phyloP scores from a whole-genome alignment of 92 coral and sea anemone species.

The Palythoa caribaeorum region DNA sequence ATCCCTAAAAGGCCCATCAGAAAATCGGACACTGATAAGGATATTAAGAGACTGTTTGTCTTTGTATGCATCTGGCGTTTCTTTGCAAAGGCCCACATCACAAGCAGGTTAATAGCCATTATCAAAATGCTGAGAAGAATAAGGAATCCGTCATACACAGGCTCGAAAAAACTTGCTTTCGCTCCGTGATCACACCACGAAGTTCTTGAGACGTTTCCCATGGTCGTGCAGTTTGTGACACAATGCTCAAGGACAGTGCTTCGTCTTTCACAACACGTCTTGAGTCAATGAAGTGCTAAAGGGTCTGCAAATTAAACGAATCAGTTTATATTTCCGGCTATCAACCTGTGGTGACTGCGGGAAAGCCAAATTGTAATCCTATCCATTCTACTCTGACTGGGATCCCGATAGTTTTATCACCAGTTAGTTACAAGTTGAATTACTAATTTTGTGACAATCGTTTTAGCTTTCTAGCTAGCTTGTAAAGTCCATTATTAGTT shows the following conservation, averaged over 20 bases:
- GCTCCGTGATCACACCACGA: not conserved
- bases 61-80: slow-evolving; percentile 77
- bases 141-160: slow-evolving; percentile 72
- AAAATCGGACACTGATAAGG: slow-evolving; percentile 79
- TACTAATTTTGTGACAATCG: not conserved
- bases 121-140: slow-evolving; percentile 72
- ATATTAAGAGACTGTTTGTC: slow-evolving; percentile 77
- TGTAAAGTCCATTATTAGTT: not conserved
- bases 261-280: not conserved
- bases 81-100: slow-evolving; percentile 71
- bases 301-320: not conserved
- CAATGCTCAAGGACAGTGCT: not conserved
- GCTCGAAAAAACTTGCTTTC: slow-evolving; percentile 48
- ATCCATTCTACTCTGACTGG: not conserved
- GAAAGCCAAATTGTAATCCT: not conserved
- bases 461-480: not conserved
- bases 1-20: slow-evolving; percentile 83
- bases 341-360: not conserved
- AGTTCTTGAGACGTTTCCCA: slow-evolving; percentile 4
- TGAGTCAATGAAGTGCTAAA: not conserved
- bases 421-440: not conserved
- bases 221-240: not conserved
- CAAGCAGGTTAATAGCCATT: slow-evolving; percentile 67
- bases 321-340: not conserved
- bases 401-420: not conserved